A percentile compares a stretch with the other conserved stretches of the same genome.
These are phyloP conservation scores for Tamias sibiricus DNA, from an alignment of 2,113 vertebrate genomes.

Conservation along the genomic window DNA sequence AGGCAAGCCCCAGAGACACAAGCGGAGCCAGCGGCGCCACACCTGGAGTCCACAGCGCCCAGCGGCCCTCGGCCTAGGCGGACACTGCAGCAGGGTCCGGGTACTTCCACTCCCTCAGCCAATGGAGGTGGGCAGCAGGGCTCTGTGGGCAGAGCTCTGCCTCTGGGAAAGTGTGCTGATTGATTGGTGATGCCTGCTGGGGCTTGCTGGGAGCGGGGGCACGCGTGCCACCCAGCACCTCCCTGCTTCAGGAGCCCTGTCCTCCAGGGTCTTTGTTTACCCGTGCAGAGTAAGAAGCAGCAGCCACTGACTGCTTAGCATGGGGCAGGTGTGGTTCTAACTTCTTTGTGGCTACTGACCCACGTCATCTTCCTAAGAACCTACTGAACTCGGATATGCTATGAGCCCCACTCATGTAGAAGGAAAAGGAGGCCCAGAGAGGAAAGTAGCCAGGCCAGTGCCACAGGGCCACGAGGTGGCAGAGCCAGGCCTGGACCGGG, in stretches of 20 bases:
- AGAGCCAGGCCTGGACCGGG: not conserved
- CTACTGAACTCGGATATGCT: not conserved
- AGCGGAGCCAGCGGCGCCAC: accelerated
- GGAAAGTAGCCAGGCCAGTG: not conserved
- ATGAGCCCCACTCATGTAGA: not conserved
- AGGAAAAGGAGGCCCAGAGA: not conserved
- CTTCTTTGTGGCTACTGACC: not conserved
- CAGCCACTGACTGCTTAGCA: not conserved
- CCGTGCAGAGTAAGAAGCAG: not conserved
- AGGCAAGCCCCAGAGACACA: not conserved
- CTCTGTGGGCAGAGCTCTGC: not conserved
- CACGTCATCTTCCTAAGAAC: not conserved
- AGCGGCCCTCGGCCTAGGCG: accelerated
- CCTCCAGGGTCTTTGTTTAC: not conserved
- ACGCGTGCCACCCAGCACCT: not conserved
- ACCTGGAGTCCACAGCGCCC: accelerated
- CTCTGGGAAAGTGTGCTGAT: accelerated
- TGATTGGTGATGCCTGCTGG: not conserved
- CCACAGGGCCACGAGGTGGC: accelerated
- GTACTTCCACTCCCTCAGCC: not conserved
- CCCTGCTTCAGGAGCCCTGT: too few species aligned
- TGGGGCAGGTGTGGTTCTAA: not conserved
- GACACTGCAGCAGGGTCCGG: too few species aligned
- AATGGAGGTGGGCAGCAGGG: not conserved
- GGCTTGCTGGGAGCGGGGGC: not conserved